Percentiles rank a stretch among this genome's conserved stretches.
These are phyloP conservation scores for Danio albolineatus DNA, from an alignment of 2,797 vertebrate species.

Conservation along the genomic window DNA sequence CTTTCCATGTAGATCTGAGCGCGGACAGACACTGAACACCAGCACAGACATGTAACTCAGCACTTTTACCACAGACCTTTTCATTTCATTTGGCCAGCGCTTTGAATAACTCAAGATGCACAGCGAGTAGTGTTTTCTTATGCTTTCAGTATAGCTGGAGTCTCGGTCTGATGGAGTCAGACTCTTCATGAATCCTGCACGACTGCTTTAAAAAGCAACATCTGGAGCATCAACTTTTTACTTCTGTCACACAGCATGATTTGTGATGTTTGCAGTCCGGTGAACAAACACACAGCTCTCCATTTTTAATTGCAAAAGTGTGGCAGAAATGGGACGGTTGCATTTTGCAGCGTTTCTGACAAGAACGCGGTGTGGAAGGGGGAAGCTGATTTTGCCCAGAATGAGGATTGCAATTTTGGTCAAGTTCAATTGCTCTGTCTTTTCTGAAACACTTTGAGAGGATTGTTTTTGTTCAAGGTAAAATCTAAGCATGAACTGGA, in stretches of 20 bases:
- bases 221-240: slow-evolving; percentile 33
- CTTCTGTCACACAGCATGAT: background rate
- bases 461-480: too few relatives aligned
- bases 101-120: slow-evolving; percentile 6
- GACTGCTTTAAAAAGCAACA: slow-evolving; percentile 37
- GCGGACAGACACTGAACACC: background rate
- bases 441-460: too few relatives aligned
- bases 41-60: slow-evolving; percentile 63
- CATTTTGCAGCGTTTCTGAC: background rate
- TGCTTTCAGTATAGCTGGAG: slow-evolving; percentile 6
- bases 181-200: slow-evolving; percentile 20
- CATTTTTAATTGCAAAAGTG: slow-evolving; percentile 6
- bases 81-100: slow-evolving; percentile 19
- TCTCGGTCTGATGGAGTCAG: slow-evolving; percentile 14
- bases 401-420: too few relatives aligned
- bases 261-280: background rate
- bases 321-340: background rate
- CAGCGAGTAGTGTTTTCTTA: background rate
- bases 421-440: too few relatives aligned
- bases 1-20: background rate
- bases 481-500: too few relatives aligned
- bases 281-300: slow-evolving; percentile 17
- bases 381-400: too few relatives aligned
- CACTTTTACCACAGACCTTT: slow-evolving; percentile 56
- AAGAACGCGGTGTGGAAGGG: background rate